Base-by-base conservation (phyloP, 1,140 invertebrate species). In the Brachionus asplanchnoidis region DNA sequence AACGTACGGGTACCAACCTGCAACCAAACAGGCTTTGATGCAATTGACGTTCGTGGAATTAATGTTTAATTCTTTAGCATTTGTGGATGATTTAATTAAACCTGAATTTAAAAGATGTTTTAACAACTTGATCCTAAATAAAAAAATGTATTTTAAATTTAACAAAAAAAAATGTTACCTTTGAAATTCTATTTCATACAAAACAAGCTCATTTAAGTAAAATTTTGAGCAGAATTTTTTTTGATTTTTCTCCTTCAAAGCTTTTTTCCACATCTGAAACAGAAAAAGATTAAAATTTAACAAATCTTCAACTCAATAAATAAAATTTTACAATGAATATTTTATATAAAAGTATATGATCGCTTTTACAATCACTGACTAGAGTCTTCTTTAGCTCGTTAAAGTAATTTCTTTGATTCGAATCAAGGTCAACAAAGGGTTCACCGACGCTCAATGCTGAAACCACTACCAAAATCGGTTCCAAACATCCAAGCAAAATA, bases 381-480 rank as follows among this genome's bases (percentile, higher is more conserved):
- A 97, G 93, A 84, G 93, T 92, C 85, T 92, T 92, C 42, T 93
- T 91, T 17, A 73, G 20, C 14, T 73, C 17, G 23, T 73, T 42
- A 14, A 32, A 14, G 14, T 40, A 32, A 36, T 28, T 68, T 40
- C 5, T 20, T 28, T 77, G 8, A 50, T 46, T 26, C 23, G 7
- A 7, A 80, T 73, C n/a, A 73, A 65, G 12, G 3, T 20, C 3
- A 77, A 85, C 40, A 89, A 91, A 91, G 75, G 91, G 92, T 88
- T 92, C 94, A 90, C 93, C 94, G 87, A 95, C 93, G 1, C 94
- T 92, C 79, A 98, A 90, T 56, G 93, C 92, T 87, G 95, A 95
- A 11, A 95, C 95, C 68, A 99, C 94, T 0, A 96, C 98, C 26
- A 99, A 89, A 28, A 99, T 92, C 5, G 97, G 97, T 91, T 98